These are phyloP conservation scores for Theretra japonica DNA, from an alignment of 2,888 invertebrate species.

Conservation along the genomic window DNA sequence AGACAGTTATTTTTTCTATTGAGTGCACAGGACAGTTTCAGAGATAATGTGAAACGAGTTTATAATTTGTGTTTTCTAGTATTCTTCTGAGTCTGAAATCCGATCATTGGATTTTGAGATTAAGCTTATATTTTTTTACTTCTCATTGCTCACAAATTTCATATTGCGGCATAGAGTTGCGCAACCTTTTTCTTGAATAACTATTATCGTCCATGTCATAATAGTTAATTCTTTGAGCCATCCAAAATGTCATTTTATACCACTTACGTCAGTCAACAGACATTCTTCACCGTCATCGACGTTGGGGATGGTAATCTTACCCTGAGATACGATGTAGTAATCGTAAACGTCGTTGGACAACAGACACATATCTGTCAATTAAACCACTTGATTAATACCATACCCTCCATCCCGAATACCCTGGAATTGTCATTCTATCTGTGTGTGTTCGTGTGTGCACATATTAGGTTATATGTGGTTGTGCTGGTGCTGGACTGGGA, in stretches of 20 bases:
- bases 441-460: constrained; percentile 58
- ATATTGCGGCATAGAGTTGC: constrained; percentile 1
- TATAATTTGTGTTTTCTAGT: constrained; percentile 14
- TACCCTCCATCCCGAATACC: constrained; percentile 33
- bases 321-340: constrained; percentile 98
- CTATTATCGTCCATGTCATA: constrained; percentile 14
- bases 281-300: constrained; percentile 98
- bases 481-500: constrained; percentile 71
- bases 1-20: constrained; percentile 5
- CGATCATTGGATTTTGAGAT: constrained; percentile 7
- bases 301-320: constrained; percentile 97
- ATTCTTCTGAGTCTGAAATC: not conserved
- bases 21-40: not conserved
- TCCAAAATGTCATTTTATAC: constrained; percentile 36
- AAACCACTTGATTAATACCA: constrained; percentile 58
- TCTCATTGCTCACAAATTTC: constrained; percentile 1
- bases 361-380: constrained; percentile 89
- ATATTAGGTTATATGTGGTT: constrained; percentile 61
- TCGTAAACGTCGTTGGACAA: constrained; percentile 95
- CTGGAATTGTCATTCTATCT: constrained; percentile 51
- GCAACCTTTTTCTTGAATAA: not conserved
- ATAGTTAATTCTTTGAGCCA: not conserved
- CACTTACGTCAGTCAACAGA: constrained; percentile 94
- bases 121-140: not conserved
- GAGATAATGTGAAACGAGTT: not conserved